Conservation (phyloP, 1,140 invertebrate genomes). For the Tenebrio molitor region DNA sequence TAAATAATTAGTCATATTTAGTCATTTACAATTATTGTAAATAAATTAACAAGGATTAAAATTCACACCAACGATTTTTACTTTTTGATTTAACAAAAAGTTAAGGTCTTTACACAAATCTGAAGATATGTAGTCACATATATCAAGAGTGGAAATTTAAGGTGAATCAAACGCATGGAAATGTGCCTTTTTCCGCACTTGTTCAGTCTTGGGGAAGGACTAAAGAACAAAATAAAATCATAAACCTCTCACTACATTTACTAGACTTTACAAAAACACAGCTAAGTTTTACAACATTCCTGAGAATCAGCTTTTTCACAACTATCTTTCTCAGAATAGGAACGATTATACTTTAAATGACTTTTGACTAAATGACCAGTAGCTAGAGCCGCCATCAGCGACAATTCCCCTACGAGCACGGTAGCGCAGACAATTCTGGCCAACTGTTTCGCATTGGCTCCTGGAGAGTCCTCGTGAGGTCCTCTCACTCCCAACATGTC, state of each 20-base stretch:
- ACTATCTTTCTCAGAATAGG: conserved; percentile 49
- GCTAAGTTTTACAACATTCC: conserved; percentile 39
- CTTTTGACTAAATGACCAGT: conserved; percentile 96
- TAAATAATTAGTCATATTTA: too few relatives aligned
- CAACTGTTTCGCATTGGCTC: conserved; percentile 89
- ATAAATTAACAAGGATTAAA: too few relatives aligned
- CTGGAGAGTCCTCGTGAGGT: conserved; percentile 74
- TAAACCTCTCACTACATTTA: neutral
- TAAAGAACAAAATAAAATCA: neutral
- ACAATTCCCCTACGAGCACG: conserved; percentile 96
- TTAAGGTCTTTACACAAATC: too few relatives aligned
- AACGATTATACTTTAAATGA: conserved; percentile 90
- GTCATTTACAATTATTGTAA: too few relatives aligned
- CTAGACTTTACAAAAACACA: neutral
- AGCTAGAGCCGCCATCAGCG: conserved; percentile 95
- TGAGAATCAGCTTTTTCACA: conserved; percentile 24
- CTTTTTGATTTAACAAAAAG: too few relatives aligned
- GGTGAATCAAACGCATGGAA: neutral
- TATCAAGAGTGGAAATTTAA: neutral
- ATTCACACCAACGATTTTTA: too few relatives aligned
- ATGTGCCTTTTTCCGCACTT: too few relatives aligned
- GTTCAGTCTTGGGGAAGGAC: too few relatives aligned
- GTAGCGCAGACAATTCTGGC: conserved; percentile 94
- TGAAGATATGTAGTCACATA: too few relatives aligned
- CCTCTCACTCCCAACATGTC: conserved; percentile 93